A percentile compares a stretch with the other conserved stretches of the same genome.
Conservation (phyloP, 2,888 invertebrate species). For the Epiblema foenella region DNA sequence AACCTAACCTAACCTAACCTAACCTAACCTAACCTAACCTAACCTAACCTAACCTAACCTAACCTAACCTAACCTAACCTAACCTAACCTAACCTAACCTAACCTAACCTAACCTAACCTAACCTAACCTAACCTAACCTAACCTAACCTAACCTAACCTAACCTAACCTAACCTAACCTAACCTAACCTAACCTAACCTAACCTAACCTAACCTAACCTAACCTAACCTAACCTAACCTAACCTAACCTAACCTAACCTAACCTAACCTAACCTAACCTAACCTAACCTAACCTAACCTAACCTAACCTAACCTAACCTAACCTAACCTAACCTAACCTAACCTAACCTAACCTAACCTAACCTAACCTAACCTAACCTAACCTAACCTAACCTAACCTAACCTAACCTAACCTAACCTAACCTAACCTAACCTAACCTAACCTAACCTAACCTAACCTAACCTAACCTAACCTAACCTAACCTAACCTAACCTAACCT, state of each 20-base stretch:
- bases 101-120: constrained; percentile 8
- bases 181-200: constrained; percentile 8
- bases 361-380: constrained; percentile 8
- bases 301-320: constrained; percentile 8
- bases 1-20: constrained; percentile 8
- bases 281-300: constrained; percentile 8
- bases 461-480: constrained; percentile 15
- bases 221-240: constrained; percentile 8
- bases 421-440: constrained; percentile 14
- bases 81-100: constrained; percentile 8
- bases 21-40: constrained; percentile 8
- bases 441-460: constrained; percentile 15
- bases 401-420: constrained; percentile 8
- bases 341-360: constrained; percentile 8
- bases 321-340: constrained; percentile 8
- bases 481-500: constrained; percentile 15
- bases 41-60: constrained; percentile 8
- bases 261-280: constrained; percentile 8
- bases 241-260: constrained; percentile 8
- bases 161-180: constrained; percentile 8
- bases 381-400: constrained; percentile 8
- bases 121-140: constrained; percentile 8
- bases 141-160: constrained; percentile 8
- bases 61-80: constrained; percentile 8
- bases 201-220: constrained; percentile 8